Evolutionary conservation across 2,888 invertebrate genomes (phyloP), one percentile per base, ranked within the genome.

Genomic region (Agrotis exclamationis): DNA sequence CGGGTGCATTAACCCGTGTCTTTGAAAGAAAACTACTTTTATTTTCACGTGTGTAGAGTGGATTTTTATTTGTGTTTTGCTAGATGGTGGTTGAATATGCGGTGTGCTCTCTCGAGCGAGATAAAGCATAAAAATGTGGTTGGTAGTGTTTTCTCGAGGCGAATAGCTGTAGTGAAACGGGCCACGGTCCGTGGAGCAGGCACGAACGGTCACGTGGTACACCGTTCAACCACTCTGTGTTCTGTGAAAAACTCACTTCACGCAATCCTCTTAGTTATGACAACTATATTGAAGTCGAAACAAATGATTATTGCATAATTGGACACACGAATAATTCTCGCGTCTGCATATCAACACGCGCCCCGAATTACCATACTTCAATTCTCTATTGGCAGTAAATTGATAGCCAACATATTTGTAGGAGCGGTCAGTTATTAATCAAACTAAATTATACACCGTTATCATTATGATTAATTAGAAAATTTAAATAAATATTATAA

Each of bases 151-250:
- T 95, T 93, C 92, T 94, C 93, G 90, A 84, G 80, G 84, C 92
- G 92, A 96, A 96, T 96, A 95, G 92, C 95, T 96, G 90, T 90
- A 94, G 96, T 95, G 96, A 96, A 96, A 96, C 95, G 94, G 90
- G 89, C 82, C 86, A 94, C 94, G 95, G 89, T 95, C 88, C 80
- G 87, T 70, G 85, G 91, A 88, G 89, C 94, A 90, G 81, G 88
- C 92, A 90, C 90, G 88, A 88, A 89, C 79, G 80, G 79, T 79
- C 70, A 83, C 77, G 67, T 73, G 76, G 76, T 72, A 47, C 81
- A 76, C 71, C 84, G 83, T 85, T 88, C 86, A 87, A 86, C 79
- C 81, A 77, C 74, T 72, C 53, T 57, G 57, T 54, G 70, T 73
- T 69, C 65, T 72, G 69, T 70, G 70, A 76, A 78, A 82, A 82